These are phyloP conservation scores for Elachura formosa DNA, from an alignment of 2,113 vertebrate species.

Conservation along the genomic window DNA sequence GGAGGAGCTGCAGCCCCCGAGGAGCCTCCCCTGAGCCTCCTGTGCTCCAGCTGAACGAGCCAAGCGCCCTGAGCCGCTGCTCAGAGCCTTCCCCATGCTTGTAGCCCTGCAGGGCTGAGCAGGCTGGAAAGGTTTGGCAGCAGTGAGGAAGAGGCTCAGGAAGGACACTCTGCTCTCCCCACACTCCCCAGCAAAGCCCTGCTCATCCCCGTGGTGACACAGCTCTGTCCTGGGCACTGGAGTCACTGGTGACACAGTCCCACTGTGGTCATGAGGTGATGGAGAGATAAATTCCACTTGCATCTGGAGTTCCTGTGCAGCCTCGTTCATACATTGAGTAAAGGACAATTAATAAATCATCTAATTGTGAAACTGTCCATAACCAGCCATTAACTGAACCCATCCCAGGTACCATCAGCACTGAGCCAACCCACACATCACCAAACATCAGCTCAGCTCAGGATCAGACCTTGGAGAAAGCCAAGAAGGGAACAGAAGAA, in stretches of 20 bases:
- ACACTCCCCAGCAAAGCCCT: background rate
- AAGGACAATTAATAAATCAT: background rate
- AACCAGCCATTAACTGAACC: background rate
- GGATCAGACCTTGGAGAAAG: background rate
- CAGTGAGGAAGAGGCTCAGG: background rate
- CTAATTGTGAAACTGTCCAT: background rate
- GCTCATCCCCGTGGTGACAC: background rate
- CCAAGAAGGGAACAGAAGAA: background rate
- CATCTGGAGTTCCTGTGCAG: background rate
- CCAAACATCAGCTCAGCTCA: background rate
- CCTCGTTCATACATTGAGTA: accelerated
- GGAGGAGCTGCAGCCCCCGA: background rate
- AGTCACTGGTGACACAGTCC: background rate
- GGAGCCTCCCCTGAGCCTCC: background rate
- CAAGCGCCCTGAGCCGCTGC: background rate
- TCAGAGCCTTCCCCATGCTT: background rate
- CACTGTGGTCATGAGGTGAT: accelerated
- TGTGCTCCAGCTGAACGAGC: background rate
- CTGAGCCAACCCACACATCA: background rate
- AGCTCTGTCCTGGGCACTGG: background rate
- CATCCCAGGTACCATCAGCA: background rate
- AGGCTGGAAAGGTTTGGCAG: background rate
- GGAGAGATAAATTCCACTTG: background rate
- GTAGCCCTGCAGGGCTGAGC: background rate
- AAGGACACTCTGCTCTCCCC: background rate